Percentiles rank a stretch among this genome's conserved stretches.
Evolutionary conservation across 2,888 invertebrate genomes (phyloP).

Genomic region (Leucoma salicis): DNA sequence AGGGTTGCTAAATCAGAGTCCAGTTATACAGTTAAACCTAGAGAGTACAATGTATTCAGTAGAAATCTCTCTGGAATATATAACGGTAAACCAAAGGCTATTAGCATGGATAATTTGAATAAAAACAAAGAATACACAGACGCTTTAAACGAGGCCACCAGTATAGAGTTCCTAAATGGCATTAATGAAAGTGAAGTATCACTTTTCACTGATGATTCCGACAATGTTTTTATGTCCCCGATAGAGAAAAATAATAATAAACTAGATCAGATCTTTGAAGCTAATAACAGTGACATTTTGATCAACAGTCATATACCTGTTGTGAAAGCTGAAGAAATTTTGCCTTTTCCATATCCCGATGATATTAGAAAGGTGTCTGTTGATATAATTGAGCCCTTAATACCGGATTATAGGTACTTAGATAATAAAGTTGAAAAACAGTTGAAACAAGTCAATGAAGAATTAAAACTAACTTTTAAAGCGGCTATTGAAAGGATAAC

Average conservation of each 20-base stretch:
- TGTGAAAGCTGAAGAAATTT: conserved; percentile 57
- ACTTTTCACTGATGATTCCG: conserved; percentile 60
- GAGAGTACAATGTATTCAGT: conserved; percentile 52
- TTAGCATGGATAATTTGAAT: conserved; percentile 67
- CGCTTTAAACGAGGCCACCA: conserved; percentile 64
- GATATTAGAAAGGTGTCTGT: conserved; percentile 38
- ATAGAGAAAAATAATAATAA: conserved; percentile 48
- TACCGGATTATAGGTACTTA: conserved; percentile 13
- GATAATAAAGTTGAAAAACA: conserved; percentile 54
- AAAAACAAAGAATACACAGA: conserved; percentile 51
- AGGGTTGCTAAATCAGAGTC: conserved; percentile 52
- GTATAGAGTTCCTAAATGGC: conserved; percentile 58
- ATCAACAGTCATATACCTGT: conserved; percentile 38
- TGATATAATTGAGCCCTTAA: conserved; percentile 31
- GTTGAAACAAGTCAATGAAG: conserved; percentile 62
- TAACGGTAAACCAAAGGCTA: conserved; percentile 72
- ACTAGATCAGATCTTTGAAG: conserved; percentile 21
- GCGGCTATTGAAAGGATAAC: conserved; percentile 66
- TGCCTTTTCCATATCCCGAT: conserved; percentile 58
- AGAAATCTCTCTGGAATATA: conserved; percentile 55
- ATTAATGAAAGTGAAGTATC: conserved; percentile 54
- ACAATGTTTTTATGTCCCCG: conserved; percentile 56
- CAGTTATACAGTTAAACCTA: conserved; percentile 30
- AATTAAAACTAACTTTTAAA: conserved; percentile 63
- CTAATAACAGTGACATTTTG: conserved; percentile 20